A percentile compares a stretch with the other conserved stretches of the same genome.
Conservation (phyloP, 2,888 invertebrate species). For the Synergus itoensis region DNA sequence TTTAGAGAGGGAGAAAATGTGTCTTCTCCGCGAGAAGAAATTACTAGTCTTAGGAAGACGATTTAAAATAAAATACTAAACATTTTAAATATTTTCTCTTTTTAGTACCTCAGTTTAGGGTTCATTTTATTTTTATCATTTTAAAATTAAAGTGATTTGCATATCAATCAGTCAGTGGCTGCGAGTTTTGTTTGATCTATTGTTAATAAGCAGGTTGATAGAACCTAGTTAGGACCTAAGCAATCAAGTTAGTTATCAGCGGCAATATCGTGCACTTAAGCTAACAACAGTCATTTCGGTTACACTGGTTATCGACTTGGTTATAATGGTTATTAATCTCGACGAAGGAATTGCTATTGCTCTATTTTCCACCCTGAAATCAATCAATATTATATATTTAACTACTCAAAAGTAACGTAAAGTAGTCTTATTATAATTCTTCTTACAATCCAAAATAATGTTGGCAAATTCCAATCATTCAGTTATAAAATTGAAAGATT, state of each 20-base stretch:
- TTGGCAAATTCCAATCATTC: background rate
- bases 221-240: background rate
- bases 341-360: background rate
- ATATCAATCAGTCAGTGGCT: constrained; percentile 13
- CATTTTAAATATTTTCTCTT: too few relatives aligned
- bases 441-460: background rate
- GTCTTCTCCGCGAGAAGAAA: background rate
- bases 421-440: background rate
- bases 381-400: background rate
- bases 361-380: background rate
- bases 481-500: background rate
- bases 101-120: too few relatives aligned
- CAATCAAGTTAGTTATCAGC: constrained; percentile 32
- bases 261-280: constrained; percentile 9
- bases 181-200: constrained; percentile 19
- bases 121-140: background rate
- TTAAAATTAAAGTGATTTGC: background rate
- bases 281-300: constrained; percentile 35
- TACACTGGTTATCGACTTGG: constrained; percentile 20
- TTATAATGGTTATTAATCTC: constrained; percentile 11
- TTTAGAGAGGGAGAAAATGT: constrained; percentile 34
- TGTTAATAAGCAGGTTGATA: constrained; percentile 30
- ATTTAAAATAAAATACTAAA: background rate
- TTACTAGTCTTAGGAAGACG: background rate
- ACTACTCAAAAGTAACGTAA: background rate